A percentile compares a stretch with the other conserved stretches of the same genome.
phyloP scores from a whole-genome alignment of 2,888 invertebrate species.

The Chironomus tentans region DNA sequence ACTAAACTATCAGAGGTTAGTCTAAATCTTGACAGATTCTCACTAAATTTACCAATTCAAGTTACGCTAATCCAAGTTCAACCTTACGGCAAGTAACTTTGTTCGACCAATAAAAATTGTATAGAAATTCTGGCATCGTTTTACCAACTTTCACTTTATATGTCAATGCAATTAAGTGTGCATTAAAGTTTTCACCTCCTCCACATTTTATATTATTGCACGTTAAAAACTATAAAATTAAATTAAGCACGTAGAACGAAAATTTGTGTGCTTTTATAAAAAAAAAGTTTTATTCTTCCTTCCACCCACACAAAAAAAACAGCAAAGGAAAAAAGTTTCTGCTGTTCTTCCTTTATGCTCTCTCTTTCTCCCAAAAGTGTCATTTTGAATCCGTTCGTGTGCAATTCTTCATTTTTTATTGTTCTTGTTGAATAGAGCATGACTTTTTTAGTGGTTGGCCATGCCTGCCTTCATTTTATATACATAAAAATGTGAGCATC shows the following conservation, averaged over 20 bases:
- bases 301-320: background rate
- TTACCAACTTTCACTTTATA: background rate
- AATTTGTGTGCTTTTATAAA: background rate
- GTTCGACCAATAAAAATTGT: background rate
- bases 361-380: background rate
- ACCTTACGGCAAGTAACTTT: background rate
- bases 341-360: too few relatives aligned
- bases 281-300: too few relatives aligned
- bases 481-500: background rate
- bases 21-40: too few relatives aligned
- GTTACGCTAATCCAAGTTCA: too few relatives aligned
- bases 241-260: background rate
- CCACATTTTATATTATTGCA: background rate
- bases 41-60: too few relatives aligned
- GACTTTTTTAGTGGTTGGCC: background rate
- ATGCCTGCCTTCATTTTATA: background rate
- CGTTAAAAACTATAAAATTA: constrained; percentile 1
- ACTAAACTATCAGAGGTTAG: too few relatives aligned
- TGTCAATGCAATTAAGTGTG: constrained; percentile 4
- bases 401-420: constrained; percentile 2
- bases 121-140: background rate
- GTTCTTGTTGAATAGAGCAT: background rate
- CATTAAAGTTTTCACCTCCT: background rate
- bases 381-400: background rate
- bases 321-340: too few relatives aligned